Percentiles rank a stretch among this genome's conserved stretches.
Evolutionary conservation across 2,888 invertebrate genomes (phyloP).

Genomic region (Cantharis rufa): DNA sequence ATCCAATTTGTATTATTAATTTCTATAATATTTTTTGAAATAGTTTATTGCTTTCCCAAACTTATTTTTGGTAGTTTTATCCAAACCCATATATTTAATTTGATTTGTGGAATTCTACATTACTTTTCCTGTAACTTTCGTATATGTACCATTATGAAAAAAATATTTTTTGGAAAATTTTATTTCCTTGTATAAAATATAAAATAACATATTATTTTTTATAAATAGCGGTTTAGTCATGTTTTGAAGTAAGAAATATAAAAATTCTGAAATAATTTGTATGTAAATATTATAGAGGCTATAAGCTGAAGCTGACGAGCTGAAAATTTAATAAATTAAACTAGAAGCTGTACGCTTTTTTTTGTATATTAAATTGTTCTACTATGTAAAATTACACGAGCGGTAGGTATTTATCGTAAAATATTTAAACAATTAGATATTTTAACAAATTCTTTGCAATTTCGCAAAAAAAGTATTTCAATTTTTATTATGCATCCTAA

Average conservation of each 20-base stretch:
- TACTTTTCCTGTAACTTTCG: too few relatives aligned
- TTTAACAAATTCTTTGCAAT: slow-evolving; percentile 17
- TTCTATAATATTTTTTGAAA: too few relatives aligned
- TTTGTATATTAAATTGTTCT: not conserved
- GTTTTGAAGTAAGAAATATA: not conserved
- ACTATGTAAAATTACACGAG: not conserved
- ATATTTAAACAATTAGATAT: slow-evolving; percentile 28
- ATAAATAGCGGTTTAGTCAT: not conserved
- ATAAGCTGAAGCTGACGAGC: not conserved
- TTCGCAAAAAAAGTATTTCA: slow-evolving; percentile 15
- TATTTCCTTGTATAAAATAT: too few relatives aligned
- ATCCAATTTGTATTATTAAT: too few relatives aligned
- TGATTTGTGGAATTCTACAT: too few relatives aligned
- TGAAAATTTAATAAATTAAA: not conserved
- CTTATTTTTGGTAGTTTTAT: too few relatives aligned
- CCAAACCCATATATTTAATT: too few relatives aligned
- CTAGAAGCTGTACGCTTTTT: not conserved
- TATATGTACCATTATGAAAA: too few relatives aligned
- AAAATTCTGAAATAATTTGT: not conserved
- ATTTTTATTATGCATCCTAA: slow-evolving; percentile 10
- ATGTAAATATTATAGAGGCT: not conserved
- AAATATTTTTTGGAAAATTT: too few relatives aligned
- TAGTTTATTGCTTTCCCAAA: too few relatives aligned
- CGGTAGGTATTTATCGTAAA: slow-evolving; percentile 11
- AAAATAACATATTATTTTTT: not conserved